Conservation (phyloP, 2,113 vertebrate species). For the Boulengerochromis microlepis region DNA sequence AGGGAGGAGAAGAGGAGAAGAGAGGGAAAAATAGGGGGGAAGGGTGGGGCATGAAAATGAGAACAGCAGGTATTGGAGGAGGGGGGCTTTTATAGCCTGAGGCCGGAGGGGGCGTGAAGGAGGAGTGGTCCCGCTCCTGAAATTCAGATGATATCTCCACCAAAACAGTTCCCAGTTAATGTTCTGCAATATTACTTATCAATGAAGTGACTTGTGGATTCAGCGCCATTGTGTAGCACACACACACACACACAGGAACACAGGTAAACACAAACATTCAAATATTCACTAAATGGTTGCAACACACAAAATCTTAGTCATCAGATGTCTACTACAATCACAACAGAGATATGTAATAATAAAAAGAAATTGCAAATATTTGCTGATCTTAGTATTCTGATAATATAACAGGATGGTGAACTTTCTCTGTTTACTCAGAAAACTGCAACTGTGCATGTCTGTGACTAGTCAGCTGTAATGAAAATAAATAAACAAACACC, state of each 20-base stretch:
- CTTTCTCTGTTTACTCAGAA: not conserved
- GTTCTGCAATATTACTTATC: not conserved
- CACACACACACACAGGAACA: not conserved
- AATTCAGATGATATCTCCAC: not conserved
- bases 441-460: not conserved
- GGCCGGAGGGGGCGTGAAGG: not conserved
- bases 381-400: not conserved
- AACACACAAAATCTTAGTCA: not conserved
- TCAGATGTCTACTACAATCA: not conserved
- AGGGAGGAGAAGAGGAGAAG: no score
- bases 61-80: not conserved
- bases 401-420: not conserved
- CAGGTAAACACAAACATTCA: not conserved
- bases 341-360: not conserved
- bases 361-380: not conserved
- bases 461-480: constrained; percentile 32
- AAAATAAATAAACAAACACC: constrained; percentile 12
- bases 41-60: not conserved
- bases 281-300: not conserved
- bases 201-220: not conserved
- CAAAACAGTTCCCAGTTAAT: not conserved
- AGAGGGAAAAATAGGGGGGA: not conserved
- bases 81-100: not conserved
- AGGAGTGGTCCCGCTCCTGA: not conserved
- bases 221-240: not conserved